These are phyloP conservation scores for Calyptomena viridis DNA, from an alignment of 2,113 vertebrate species.

Conservation along the genomic window DNA sequence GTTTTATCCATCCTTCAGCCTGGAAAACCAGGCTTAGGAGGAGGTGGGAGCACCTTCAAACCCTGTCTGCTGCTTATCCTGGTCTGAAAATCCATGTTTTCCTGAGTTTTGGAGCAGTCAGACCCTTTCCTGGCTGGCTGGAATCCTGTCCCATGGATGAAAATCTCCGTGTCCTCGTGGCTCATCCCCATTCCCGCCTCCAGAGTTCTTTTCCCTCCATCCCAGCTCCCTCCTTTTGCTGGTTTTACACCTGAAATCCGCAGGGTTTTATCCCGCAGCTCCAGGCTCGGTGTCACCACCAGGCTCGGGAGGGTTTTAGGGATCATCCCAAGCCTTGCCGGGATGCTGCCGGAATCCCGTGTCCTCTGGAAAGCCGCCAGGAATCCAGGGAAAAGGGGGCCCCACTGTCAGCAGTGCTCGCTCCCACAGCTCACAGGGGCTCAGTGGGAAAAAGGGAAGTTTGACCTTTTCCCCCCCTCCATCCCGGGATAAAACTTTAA, in stretches of 20 bases:
- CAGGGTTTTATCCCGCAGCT: fast-evolving
- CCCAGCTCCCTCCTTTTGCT: not conserved
- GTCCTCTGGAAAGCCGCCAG: not conserved
- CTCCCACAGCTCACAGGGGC: not conserved
- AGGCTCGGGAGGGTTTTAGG: not conserved
- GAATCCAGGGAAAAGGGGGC: not conserved
- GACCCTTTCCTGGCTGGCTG: not conserved
- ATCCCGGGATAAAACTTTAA: not conserved
- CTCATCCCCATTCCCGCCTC: not conserved
- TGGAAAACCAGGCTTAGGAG: not conserved
- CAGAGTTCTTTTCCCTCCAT: not conserved
- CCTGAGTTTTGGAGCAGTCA: fast-evolving
- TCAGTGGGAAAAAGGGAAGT: not conserved
- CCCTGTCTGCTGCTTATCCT: not conserved
- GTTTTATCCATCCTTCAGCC: not conserved
- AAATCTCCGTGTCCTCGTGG: not conserved
- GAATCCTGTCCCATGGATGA: not conserved
- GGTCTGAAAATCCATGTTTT: not conserved
- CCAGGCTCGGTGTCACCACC: fast-evolving
- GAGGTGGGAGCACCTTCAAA: not conserved
- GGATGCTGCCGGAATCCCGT: not conserved
- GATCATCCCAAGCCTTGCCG: not conserved
- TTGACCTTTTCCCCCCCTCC: not conserved
- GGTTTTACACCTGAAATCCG: not conserved
- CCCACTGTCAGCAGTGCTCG: not conserved